Conservation (phyloP, 1,140 invertebrate genomes). For the Acyrthosiphon pisum region DNA sequence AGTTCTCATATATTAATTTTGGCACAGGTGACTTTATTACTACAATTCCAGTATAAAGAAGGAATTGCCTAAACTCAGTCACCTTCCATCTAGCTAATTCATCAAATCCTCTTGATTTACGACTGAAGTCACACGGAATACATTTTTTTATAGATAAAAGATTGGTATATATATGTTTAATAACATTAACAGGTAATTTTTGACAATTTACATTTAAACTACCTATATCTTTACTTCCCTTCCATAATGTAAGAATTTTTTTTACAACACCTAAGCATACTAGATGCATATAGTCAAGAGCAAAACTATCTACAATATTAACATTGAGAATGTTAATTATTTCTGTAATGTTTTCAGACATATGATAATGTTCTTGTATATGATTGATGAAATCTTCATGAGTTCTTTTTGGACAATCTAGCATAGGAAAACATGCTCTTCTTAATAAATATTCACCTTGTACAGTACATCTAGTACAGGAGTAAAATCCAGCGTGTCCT, state of each 20-base stretch:
- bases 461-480: background rate
- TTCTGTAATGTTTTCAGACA: background rate
- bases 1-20: constrained; percentile 60
- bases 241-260: constrained; percentile 39
- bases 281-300: constrained; percentile 20
- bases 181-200: background rate
- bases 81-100: constrained; percentile 59
- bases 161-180: background rate
- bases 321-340: constrained; percentile 16
- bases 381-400: background rate
- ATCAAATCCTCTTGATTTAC: constrained; percentile 1
- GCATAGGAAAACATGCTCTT: background rate
- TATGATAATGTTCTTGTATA: background rate
- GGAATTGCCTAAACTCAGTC: constrained; percentile 63
- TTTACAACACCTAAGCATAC: constrained; percentile 29
- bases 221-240: constrained; percentile 16
- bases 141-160: background rate
- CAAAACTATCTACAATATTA: background rate
- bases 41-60: constrained; percentile 63
- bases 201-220: constrained; percentile 12
- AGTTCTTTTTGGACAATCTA: background rate
- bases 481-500: constrained; percentile 19
- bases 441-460: background rate
- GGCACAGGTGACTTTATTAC: constrained; percentile 58
- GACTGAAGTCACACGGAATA: background rate